These are phyloP conservation scores for Coregonus sp. DNA, from an alignment of 2,797 vertebrate genomes.

Conservation along the genomic window DNA sequence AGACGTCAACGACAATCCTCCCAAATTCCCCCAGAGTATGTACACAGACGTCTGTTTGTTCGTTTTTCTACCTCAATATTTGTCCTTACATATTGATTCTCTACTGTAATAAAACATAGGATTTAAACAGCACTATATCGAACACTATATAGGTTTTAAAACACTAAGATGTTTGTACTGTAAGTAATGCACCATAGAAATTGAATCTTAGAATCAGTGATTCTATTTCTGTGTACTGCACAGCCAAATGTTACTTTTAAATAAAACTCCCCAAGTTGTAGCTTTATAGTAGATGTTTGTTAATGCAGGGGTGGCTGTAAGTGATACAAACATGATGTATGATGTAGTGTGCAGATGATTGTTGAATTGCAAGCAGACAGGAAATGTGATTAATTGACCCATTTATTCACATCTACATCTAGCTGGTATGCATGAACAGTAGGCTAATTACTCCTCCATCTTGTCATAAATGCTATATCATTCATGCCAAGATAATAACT, in stretches of 20 bases:
- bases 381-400: too few relatives aligned
- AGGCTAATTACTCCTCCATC: neutral
- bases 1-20: conserved; percentile 93
- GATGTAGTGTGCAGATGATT: too few relatives aligned
- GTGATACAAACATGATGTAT: too few relatives aligned
- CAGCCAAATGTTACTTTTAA: neutral
- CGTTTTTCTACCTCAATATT: neutral
- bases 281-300: too few relatives aligned
- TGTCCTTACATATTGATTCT: neutral
- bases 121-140: neutral
- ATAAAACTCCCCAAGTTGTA: neutral
- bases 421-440: neutral
- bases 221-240: neutral
- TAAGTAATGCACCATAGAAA: neutral
- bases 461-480: neutral
- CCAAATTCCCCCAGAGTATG: conserved; percentile 90
- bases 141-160: neutral
- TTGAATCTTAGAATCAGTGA: neutral
- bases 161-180: neutral
- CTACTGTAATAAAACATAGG: neutral
- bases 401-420: too few relatives aligned
- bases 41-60: neutral
- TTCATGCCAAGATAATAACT: neutral
- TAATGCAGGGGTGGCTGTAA: too few relatives aligned
- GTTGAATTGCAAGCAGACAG: too few relatives aligned